Conservation (phyloP, 2,888 invertebrate species). For the Troides oblongomaculatus region DNA sequence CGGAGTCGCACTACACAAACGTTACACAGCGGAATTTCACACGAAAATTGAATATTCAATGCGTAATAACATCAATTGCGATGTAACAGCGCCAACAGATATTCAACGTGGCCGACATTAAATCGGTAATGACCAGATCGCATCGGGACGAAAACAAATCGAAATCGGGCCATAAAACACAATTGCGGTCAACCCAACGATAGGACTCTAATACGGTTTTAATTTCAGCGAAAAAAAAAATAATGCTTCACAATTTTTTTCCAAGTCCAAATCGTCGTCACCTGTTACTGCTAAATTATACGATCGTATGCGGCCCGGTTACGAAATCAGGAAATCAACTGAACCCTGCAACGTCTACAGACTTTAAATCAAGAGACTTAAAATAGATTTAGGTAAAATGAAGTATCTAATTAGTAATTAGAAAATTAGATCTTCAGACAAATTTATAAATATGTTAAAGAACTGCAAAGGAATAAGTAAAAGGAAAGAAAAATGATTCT, state of each 20-base stretch:
- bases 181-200: constrained; percentile 64
- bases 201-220: constrained; percentile 65
- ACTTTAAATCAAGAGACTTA: too few species aligned
- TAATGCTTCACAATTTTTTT: constrained; percentile 38
- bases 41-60: constrained; percentile 28
- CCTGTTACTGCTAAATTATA: constrained; percentile 59
- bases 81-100: constrained; percentile 26
- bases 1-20: constrained; percentile 8
- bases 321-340: constrained; percentile 20
- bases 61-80: constrained; percentile 27
- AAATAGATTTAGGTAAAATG: too few species aligned
- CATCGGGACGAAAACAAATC: constrained; percentile 37
- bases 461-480: too few species aligned
- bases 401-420: too few species aligned
- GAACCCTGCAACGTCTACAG: too few species aligned
- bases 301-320: constrained; percentile 36
- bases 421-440: too few species aligned
- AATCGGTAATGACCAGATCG: constrained; percentile 34
- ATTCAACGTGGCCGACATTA: constrained; percentile 30
- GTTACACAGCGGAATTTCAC: constrained; percentile 19
- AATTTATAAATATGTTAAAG: too few species aligned
- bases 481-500: too few species aligned
- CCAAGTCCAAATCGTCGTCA: constrained; percentile 44
- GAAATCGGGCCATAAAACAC: constrained; percentile 43
- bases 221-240: constrained; percentile 57